Conservation (phyloP, 2,113 vertebrate species). For the Platichthys stellatus region DNA sequence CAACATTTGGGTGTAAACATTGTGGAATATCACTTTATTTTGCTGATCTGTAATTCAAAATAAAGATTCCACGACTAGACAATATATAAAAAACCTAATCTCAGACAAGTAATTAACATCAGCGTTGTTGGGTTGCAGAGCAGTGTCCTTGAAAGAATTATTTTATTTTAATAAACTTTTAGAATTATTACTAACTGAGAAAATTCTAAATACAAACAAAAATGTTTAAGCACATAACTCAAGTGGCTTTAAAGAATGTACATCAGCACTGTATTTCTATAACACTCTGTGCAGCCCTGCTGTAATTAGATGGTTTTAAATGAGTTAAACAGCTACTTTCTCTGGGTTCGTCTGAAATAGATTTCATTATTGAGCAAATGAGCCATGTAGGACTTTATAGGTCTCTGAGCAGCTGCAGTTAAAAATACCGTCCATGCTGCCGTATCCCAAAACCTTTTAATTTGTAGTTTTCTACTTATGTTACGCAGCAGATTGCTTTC, state of each 20-base stretch:
- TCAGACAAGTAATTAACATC: too few species aligned
- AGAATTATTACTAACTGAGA: background rate
- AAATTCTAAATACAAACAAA: background rate
- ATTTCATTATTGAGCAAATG: background rate
- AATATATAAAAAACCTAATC: too few species aligned
- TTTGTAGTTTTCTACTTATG: conserved; percentile 1
- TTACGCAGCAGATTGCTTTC: conserved; percentile 10
- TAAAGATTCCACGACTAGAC: too few species aligned
- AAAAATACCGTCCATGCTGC: background rate
- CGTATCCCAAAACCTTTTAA: background rate
- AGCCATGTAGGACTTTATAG: background rate
- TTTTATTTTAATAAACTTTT: too few species aligned
- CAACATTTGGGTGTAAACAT: too few species aligned
- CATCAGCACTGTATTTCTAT: too few species aligned
- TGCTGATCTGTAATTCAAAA: too few species aligned
- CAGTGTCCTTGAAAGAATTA: too few species aligned
- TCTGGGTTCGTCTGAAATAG: background rate
- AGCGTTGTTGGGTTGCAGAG: too few species aligned
- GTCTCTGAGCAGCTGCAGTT: background rate
- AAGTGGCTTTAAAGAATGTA: too few species aligned
- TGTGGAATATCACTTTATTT: too few species aligned
- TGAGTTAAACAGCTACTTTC: background rate
- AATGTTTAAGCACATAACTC: too few species aligned
- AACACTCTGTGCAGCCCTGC: background rate
- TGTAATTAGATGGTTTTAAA: background rate